Base-by-base conservation (phyloP, 2,888 invertebrate species). In the Pseudococcus longispinus region DNA sequence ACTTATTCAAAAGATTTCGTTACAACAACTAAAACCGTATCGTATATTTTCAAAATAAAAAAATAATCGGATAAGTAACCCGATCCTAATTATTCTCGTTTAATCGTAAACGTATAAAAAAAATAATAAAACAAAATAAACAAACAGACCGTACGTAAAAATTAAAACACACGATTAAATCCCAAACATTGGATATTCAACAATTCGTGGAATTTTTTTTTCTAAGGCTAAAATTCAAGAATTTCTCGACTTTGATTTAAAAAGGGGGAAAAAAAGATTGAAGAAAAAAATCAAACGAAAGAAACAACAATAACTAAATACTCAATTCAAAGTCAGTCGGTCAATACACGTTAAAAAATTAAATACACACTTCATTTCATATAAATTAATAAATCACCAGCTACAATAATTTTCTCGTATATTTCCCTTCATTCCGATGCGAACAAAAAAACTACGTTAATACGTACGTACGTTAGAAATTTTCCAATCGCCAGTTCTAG, bases 261-360 rank as follows among this genome's bases (percentile, higher is more conserved):
- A 60, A 60, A 42, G 1, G n/a, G n/a, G n/a, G n/a, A n/a, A n/a
- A n/a, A n/a, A n/a, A n/a, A n/a, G 42, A 80, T 29, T 13, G 11
- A 74, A 74, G 37, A 37, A 42, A 80, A 77, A 42, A 74, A 32
- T 74, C 6, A 74, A 74, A 74, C n/a, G 20, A 70, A 46, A 51
- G 18, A 51, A 51, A 51, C 51, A 51, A 51, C 51, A 51, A 46
- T 15, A 51, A 80, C 77, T 80, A 80, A 80, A 80, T 80, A 80
- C 77, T 80, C 77, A 42, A 80, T 80, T 80, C 77, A 42, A 80
- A 2, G 77, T 80, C 77, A 80, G 77, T 80, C 77, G 77, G 77
- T 80, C 77, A 80, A 80, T 29, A 80, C 77, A 80, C 77, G 77
- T 80, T 80, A 80, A 80, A 80, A n/a, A 80, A 80, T 80, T 70